Base-by-base conservation (phyloP, 2,797 vertebrate species). In the Pipistrellus kuhlii region DNA sequence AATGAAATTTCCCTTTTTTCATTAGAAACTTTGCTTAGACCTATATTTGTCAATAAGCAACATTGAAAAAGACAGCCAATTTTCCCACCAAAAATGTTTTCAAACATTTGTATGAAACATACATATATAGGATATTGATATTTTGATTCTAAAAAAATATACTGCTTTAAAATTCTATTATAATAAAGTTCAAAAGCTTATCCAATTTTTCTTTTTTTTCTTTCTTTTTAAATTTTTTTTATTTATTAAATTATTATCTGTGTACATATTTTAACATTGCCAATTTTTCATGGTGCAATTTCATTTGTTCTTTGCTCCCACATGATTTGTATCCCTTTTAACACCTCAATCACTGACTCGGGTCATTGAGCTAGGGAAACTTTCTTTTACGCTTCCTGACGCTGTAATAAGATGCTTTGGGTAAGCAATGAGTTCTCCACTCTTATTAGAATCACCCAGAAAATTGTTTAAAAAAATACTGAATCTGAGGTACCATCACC, bases 61-160 rank as follows among this genome's bases (percentile, higher is more conserved):
- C 14, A 15, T 12, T 10, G 41, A 92, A 66, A 20, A 21, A 78
- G 32, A 76, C 32, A 14, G 15, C 5, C 18, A 46, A 0, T 2
- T 21, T 92, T 57, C 59, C 51, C 6, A 73, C 6, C 13, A n/a
- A 3, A 53, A 53, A n/a, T 59, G 38, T 55, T 48, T 18, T 57
- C 5, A 14, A 64, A 88, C 18, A 62, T 68, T 32, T 91, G 53
- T 62, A 13, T 73, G 14, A 88, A 85, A 57, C 4, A 83, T 48
- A 64, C 12, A n/a, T 25, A n/a, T 7, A 57, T 32, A 53, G 27
- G 6, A 51, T 38, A 46, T 85, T 23, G 21, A 25, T 76, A 78
- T 57, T 77, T 90, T 86, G 35, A 62, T 90, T 94, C 23, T 35
- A 62, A 92, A 25, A 92, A 92, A 88, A 89, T 27, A 69, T 27